A percentile compares a stretch with the other conserved stretches of the same genome.
phyloP scores from a whole-genome alignment of 2,888 invertebrate genomes.

The Lepidochrysops patricia region DNA sequence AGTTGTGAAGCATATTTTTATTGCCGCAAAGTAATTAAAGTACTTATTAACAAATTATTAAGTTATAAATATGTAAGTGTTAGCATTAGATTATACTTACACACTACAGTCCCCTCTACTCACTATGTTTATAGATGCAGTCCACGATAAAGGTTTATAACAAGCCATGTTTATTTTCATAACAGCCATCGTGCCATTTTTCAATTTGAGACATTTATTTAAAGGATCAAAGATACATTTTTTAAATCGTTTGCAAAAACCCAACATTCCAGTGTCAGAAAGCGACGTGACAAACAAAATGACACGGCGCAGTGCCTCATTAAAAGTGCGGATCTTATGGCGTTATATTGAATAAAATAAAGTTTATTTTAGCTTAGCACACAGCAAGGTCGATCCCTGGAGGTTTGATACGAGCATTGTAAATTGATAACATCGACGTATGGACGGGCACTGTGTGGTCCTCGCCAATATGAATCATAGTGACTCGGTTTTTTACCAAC shows the following conservation, averaged over 20 bases:
- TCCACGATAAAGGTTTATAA: not conserved
- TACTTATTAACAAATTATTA: too few relatives aligned
- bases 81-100: too few relatives aligned
- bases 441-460: slow-evolving; percentile 44
- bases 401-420: slow-evolving; percentile 42
- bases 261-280: slow-evolving; percentile 9
- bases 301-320: slow-evolving; percentile 26
- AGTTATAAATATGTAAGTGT: too few relatives aligned
- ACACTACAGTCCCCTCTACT: too few relatives aligned
- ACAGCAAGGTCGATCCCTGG: slow-evolving; percentile 19
- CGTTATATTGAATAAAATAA: slow-evolving; percentile 17
- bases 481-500: slow-evolving; percentile 1
- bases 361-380: slow-evolving; percentile 26
- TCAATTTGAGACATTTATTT: not conserved
- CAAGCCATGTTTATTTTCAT: not conserved
- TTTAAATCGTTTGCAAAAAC: slow-evolving; percentile 10
- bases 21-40: too few relatives aligned
- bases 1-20: too few relatives aligned
- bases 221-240: not conserved
- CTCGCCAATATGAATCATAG: slow-evolving; percentile 24
- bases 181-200: not conserved
- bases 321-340: not conserved
- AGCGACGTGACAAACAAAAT: slow-evolving; percentile 26
- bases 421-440: slow-evolving; percentile 51
- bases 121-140: too few relatives aligned